Evolutionary conservation across 2,113 vertebrate genomes (phyloP), one percentile per base, ranked within the genome.

Genomic region (Hyperoodon ampullatus): DNA sequence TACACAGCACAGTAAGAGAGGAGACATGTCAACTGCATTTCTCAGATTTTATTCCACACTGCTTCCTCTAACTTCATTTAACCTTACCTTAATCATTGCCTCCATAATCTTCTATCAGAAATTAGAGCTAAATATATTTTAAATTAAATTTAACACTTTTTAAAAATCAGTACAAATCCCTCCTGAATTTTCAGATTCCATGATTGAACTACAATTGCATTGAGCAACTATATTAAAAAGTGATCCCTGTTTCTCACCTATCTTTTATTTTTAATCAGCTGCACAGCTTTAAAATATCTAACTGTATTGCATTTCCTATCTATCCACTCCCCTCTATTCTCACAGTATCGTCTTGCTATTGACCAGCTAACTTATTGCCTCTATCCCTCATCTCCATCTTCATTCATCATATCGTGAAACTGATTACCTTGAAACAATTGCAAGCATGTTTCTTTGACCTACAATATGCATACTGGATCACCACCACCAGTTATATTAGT

Each of bases 81-180:
- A 16, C 9, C 28, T 18, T 16, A 47, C 2, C 12, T 88, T 65
- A 42, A 78, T 19, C 11, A 21, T 78, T 71, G 39, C 7, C 15
- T 85, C 28, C 8, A 9, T 11, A 23, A 39, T 50, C 60, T 61
- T 89, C 53, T 89, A 71, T 19, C 26, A 77, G 15, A 84, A 70
- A 66, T 77, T 85, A 75, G 70, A 84, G n/a, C 50, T 77, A 55
- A 85, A 1, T 74, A n/a, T 55, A 63, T 70, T 96, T 95, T 77
- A 60, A 93, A 53, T 13, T 30, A 84, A 89, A 71, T 50, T 28
- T 15, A 89, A 30, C 26, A 50, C 3, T 2, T 61, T 33, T 78
- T 71, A 0, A 11, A 13, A 61, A 65, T 74, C 8, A 50, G 68
- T 39, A 21, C 28, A 91, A 71, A 6, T 55, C 0, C 23, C 13